Evolutionary conservation across 1,140 invertebrate species (phyloP).

Genomic region (Microplitis mediator): DNA sequence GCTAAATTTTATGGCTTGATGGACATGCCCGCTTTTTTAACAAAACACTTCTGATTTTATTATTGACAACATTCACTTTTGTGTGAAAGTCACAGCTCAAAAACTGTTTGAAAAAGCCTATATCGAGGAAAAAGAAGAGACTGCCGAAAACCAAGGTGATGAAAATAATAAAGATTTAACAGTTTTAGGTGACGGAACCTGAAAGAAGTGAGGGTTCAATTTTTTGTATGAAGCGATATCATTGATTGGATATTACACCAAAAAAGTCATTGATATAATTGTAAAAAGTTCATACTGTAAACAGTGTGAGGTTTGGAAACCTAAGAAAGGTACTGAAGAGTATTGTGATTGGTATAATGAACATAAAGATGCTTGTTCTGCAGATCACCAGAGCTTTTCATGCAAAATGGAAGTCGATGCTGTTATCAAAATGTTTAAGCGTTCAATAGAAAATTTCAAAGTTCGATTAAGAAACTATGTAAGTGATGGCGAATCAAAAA

Average conservation of each 20-base stretch:
- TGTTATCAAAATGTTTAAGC: conserved; percentile 8
- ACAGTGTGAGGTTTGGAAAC: conserved; percentile 15
- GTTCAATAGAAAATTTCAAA: conserved; percentile 10
- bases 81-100: conserved; percentile 15
- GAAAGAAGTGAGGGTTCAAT: conserved; percentile 24
- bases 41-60: conserved; percentile 21
- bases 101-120: conserved; percentile 20
- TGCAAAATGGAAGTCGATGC: conserved; percentile 27
- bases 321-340: conserved; percentile 13
- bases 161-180: conserved; percentile 19
- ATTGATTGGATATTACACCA: conserved; percentile 23
- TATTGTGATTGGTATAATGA: conserved; percentile 10
- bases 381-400: conserved; percentile 23
- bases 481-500: neutral
- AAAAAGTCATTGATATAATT: conserved; percentile 15
- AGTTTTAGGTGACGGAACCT: conserved; percentile 21
- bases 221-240: conserved; percentile 23
- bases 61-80: conserved; percentile 20
- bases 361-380: conserved; percentile 5
- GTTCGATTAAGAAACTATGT: conserved; percentile 15
- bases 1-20: conserved; percentile 21
- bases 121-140: conserved; percentile 21
- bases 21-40: conserved; percentile 17
- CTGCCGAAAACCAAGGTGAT: conserved; percentile 22
- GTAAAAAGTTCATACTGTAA: conserved; percentile 23